Conservation (phyloP, 2,113 vertebrate genomes). For the Dicerorhinus sumatrensis region DNA sequence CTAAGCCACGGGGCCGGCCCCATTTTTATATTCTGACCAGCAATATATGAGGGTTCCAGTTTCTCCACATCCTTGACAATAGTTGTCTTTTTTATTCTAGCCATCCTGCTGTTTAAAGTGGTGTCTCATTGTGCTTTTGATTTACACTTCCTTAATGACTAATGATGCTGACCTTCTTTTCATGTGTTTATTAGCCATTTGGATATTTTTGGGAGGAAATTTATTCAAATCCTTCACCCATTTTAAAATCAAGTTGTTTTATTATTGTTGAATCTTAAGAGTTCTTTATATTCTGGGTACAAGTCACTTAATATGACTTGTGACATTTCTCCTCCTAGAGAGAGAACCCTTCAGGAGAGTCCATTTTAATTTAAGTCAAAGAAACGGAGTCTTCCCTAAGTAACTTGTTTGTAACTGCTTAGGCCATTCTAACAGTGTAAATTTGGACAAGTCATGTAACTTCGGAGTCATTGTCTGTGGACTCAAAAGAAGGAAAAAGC, state of each 20-base stretch:
- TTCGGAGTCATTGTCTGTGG: background rate
- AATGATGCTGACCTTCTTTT: background rate
- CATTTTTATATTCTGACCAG: background rate
- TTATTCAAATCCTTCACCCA: background rate
- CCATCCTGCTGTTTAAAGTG: background rate
- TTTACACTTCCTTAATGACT: background rate
- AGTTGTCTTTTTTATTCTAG: slow-evolving; percentile 8
- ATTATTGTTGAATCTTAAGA: background rate
- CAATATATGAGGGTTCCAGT: background rate
- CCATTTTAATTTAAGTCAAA: background rate
- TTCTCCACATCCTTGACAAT: background rate
- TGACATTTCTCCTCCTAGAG: background rate
- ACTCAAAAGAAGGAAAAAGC: background rate
- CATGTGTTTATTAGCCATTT: background rate
- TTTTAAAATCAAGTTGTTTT: background rate
- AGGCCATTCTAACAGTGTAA: background rate
- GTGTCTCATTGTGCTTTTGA: background rate
- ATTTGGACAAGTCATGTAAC: background rate
- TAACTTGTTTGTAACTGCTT: background rate
- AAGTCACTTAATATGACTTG: background rate
- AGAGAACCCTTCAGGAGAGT: background rate
- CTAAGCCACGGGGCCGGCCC: too few species aligned
- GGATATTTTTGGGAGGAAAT: background rate
- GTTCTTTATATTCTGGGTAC: background rate
- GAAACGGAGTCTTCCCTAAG: background rate